A percentile compares a stretch with the other conserved stretches of the same genome.
phyloP scores from a whole-genome alignment of 2,888 invertebrate species.

The Platerodrilus igneus region DNA sequence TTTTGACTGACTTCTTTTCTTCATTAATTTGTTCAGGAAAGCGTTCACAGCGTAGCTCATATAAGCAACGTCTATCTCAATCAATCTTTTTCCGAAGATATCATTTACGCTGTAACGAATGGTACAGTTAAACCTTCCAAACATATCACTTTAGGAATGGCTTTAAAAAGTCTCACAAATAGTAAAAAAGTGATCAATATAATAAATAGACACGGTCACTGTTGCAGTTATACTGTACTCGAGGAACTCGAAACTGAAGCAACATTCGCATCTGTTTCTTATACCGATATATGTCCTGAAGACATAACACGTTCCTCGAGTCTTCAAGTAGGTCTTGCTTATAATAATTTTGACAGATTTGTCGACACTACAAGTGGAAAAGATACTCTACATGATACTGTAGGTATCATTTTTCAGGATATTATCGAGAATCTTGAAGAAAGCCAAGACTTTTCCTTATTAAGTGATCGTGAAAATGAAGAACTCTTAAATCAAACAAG shows the following conservation, averaged over 20 bases:
- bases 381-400: no score
- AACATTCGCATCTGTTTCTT: slow-evolving; percentile 12
- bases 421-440: no score
- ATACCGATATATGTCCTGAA: slow-evolving; percentile 16
- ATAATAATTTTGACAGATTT: slow-evolving; percentile 25
- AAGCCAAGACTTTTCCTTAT: no score
- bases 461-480: no score
- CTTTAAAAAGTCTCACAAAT: slow-evolving; percentile 4
- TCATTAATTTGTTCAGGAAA: no score
- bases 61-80: slow-evolving; percentile 4
- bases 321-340: slow-evolving; percentile 21
- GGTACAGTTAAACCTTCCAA: slow-evolving; percentile 19
- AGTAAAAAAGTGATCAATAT: slow-evolving; percentile 3
- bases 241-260: slow-evolving; percentile 23
- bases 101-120: slow-evolving; percentile 18
- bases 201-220: slow-evolving; percentile 1
- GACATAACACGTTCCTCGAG: slow-evolving; percentile 9
- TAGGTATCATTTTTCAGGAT: no score
- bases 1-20: background rate
- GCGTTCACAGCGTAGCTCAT: background rate
- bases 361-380: slow-evolving; percentile 22
- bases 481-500: no score
- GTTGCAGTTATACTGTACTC: no score
- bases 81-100: slow-evolving; percentile 11
- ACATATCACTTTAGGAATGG: slow-evolving; percentile 14